Conservation (phyloP, 2,797 vertebrate genomes). For the Cygnus olor region DNA sequence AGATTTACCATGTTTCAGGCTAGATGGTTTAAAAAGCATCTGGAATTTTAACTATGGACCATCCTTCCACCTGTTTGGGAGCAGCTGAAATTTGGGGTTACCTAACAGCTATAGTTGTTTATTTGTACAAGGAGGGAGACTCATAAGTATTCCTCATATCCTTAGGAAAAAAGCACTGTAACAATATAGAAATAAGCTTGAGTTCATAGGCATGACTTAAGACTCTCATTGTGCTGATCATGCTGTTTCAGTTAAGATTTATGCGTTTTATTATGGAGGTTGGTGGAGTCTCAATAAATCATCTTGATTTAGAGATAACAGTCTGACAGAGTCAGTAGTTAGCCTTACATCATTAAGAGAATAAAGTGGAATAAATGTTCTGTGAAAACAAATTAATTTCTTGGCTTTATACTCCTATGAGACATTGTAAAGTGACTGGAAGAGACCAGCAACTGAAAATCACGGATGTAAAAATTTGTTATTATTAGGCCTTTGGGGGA, state of each 20-base stretch:
- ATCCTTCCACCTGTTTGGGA: background rate
- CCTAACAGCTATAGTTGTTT: background rate
- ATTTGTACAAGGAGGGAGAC: background rate
- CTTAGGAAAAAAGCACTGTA: background rate
- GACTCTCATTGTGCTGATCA: background rate
- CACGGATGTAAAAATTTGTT: background rate
- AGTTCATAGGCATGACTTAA: background rate
- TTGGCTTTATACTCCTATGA: background rate
- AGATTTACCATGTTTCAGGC: background rate
- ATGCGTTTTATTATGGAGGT: background rate
- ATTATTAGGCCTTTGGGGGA: background rate
- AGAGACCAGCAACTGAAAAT: background rate
- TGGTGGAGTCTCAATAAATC: background rate
- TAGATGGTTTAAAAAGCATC: background rate
- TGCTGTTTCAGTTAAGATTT: background rate
- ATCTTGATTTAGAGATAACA: background rate
- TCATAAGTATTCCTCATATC: slow-evolving; percentile 5
- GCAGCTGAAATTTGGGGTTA: background rate
- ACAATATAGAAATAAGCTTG: background rate
- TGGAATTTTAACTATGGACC: background rate
- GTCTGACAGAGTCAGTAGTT: background rate
- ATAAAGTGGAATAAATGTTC: background rate
- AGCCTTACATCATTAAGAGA: background rate
- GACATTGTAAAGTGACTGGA: background rate
- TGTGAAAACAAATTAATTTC: background rate